These are phyloP conservation scores for Lepus townsendii DNA, from an alignment of 2,797 vertebrate species.

Conservation along the genomic window DNA sequence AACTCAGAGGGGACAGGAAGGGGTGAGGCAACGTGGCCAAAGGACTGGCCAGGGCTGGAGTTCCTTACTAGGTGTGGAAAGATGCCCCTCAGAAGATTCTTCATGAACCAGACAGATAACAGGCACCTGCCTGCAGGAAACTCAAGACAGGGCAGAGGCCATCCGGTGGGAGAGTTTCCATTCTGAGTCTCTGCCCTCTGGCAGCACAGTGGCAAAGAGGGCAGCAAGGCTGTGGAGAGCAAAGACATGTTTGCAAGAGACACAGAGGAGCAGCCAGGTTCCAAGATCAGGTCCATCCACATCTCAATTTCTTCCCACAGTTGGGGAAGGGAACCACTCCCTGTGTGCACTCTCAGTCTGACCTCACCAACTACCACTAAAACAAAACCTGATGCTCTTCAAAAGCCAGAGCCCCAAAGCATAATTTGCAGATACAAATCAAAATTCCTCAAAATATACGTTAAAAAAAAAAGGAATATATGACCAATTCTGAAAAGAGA, in stretches of 20 bases:
- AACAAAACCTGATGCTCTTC: not conserved
- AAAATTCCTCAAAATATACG: not conserved
- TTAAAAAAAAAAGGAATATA: too few species aligned
- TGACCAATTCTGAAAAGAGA: too few species aligned
- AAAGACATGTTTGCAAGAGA: too few species aligned
- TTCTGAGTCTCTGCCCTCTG: not conserved
- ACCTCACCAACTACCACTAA: not conserved
- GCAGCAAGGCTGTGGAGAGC: not conserved
- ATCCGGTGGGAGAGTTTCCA: too few species aligned
- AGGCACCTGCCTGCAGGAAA: not conserved
- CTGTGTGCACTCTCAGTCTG: not conserved
- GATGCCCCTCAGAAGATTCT: not conserved
- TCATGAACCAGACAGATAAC: not conserved
- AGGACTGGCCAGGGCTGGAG: too few species aligned
- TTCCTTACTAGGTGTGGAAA: not conserved
- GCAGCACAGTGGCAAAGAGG: too few species aligned
- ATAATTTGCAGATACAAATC: not conserved
- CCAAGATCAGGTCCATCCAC: not conserved
- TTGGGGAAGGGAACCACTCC: too few species aligned
- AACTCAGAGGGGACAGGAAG: not conserved
- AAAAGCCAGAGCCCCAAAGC: not conserved
- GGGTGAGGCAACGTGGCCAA: too few species aligned
- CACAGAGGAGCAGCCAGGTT: not conserved
- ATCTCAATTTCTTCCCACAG: not conserved
- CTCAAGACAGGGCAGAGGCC: not conserved